These are phyloP conservation scores for Alectoris magna DNA, from an alignment of 2,797 vertebrate species.

Conservation along the genomic window DNA sequence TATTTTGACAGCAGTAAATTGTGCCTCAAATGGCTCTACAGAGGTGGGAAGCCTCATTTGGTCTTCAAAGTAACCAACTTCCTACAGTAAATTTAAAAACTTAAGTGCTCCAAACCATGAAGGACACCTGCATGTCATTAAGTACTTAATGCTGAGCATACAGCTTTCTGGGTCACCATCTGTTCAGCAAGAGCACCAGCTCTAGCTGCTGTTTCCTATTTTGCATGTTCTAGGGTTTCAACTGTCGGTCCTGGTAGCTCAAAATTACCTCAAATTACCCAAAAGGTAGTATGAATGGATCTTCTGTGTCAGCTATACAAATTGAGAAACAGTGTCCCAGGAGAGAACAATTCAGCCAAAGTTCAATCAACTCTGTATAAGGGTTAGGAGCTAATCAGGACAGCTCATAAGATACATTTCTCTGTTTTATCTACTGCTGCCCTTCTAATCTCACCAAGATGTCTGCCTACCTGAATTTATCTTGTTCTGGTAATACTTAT, in stretches of 20 bases:
- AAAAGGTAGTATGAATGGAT: neutral
- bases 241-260: conserved; percentile 5
- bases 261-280: neutral
- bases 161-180: conserved; percentile 72
- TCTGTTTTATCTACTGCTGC: neutral
- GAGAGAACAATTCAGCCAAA: neutral
- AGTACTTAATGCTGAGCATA: conserved; percentile 56
- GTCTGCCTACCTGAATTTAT: neutral
- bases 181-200: conserved; percentile 32
- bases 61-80: conserved; percentile 57
- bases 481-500: neutral
- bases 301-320: neutral
- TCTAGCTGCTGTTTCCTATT: conserved; percentile 9
- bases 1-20: neutral
- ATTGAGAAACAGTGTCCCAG: neutral
- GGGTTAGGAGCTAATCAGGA: conserved; percentile 11
- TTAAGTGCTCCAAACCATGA: conserved; percentile 26
- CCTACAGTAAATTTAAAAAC: conserved; percentile 18
- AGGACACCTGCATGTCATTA: conserved; percentile 69
- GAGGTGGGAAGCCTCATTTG: conserved; percentile 32
- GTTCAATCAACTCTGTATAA: neutral
- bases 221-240: neutral
- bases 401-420: neutral
- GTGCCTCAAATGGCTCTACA: conserved; percentile 9
- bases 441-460: neutral